A percentile compares a stretch with the other conserved stretches of the same genome.
Conservation (phyloP, 2,113 vertebrate species). For the Leucopsar rothschildi region DNA sequence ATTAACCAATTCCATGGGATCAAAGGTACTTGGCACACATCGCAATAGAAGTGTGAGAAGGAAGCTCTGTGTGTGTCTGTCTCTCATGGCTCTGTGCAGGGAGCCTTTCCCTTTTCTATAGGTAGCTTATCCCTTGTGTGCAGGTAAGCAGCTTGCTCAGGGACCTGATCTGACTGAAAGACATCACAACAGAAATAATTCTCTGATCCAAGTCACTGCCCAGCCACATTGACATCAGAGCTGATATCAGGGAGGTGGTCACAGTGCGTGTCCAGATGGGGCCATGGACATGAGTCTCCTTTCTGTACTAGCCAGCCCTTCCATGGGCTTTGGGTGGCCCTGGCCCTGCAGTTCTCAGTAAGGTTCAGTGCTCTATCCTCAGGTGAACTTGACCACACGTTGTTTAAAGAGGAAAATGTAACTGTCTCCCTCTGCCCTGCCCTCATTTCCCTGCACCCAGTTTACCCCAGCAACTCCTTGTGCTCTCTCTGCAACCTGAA, state of each 20-base stretch:
- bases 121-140: background rate
- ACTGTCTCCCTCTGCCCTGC: background rate
- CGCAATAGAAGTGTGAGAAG: background rate
- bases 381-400: background rate
- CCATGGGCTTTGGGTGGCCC: background rate
- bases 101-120: background rate
- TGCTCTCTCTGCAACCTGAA: background rate
- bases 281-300: background rate
- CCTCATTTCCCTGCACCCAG: background rate
- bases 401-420: background rate
- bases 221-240: rapidly evolving
- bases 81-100: background rate
- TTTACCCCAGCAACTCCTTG: background rate
- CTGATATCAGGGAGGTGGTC: background rate
- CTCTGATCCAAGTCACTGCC: background rate
- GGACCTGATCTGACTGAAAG: background rate
- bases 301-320: background rate
- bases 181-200: background rate
- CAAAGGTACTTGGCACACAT: background rate
- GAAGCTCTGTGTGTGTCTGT: background rate
- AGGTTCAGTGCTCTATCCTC: background rate
- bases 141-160: background rate
- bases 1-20: background rate
- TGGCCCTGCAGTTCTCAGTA: background rate
- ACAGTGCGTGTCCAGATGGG: background rate